These are phyloP conservation scores for Bursaphelenchus okinawaensis DNA, from an alignment of 2,888 invertebrate species.

Conservation along the genomic window DNA sequence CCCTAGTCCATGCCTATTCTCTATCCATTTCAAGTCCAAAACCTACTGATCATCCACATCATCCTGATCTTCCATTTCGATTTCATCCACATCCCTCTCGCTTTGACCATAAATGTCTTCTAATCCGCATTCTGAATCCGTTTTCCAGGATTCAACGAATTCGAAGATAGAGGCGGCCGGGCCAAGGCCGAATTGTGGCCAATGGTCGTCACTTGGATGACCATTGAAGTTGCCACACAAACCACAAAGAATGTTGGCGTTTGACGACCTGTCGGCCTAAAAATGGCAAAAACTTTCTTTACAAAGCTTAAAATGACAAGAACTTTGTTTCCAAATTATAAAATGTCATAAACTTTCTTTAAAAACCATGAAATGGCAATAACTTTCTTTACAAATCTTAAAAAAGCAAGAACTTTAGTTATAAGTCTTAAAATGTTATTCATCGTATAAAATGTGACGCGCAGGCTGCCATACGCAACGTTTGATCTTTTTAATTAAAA, in stretches of 20 bases:
- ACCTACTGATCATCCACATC: not conserved
- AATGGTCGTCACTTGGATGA: constrained; percentile 13
- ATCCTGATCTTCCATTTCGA: constrained; percentile 5
- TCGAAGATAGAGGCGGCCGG: not conserved
- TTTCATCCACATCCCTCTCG: not conserved
- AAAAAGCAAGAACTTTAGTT: too few species aligned
- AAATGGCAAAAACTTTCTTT: too few species aligned
- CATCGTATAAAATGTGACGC: too few species aligned
- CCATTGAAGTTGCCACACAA: constrained; percentile 21
- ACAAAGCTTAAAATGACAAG: not conserved
- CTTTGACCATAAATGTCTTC: constrained; percentile 1
- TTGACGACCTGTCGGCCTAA: not conserved
- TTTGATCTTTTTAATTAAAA: too few species aligned
- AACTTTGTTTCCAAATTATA: too few species aligned
- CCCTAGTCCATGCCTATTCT: too few species aligned
- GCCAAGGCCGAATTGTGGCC: constrained; percentile 10
- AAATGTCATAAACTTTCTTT: too few species aligned
- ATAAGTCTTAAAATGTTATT: too few species aligned
- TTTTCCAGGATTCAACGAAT: constrained; percentile 21
- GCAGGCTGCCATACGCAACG: too few species aligned
- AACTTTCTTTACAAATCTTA: too few species aligned
- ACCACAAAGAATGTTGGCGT: constrained; percentile 13
- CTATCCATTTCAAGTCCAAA: not conserved
- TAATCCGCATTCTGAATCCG: not conserved
- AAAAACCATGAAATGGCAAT: not conserved